Evolutionary conservation across 2,888 invertebrate genomes (phyloP).

Genomic region (Apamea sordens): DNA sequence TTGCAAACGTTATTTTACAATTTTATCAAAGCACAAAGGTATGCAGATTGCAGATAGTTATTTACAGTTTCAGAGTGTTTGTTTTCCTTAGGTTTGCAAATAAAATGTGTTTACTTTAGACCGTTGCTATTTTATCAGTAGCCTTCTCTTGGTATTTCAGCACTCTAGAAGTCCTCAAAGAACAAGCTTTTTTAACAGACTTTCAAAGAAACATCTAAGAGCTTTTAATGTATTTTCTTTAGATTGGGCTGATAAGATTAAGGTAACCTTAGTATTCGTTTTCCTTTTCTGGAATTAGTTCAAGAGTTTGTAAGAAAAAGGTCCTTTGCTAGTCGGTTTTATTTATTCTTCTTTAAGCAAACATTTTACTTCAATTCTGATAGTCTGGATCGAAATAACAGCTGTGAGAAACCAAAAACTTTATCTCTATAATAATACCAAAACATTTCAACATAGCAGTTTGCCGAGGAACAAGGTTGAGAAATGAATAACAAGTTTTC

Average conservation of each 20-base stretch:
- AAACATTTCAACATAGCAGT: constrained; percentile 4
- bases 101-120: too few relatives aligned
- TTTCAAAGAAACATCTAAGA: background rate
- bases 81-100: background rate
- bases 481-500: constrained; percentile 34
- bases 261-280: background rate
- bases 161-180: background rate
- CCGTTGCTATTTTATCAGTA: background rate
- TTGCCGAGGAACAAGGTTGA: background rate
- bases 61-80: background rate
- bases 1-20: constrained; percentile 27
- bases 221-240: background rate
- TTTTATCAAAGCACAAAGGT: constrained; percentile 24
- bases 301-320: background rate
- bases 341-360: background rate
- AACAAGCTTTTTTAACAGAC: background rate
- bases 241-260: constrained; percentile 18
- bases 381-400: background rate
- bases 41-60: background rate
- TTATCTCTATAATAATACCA: background rate
- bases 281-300: background rate
- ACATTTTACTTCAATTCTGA: background rate
- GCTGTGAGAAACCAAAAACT: background rate
- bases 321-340: background rate
- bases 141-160: background rate